phyloP scores from a whole-genome alignment of 1,140 invertebrate genomes.

The Hormaphis cornu region DNA sequence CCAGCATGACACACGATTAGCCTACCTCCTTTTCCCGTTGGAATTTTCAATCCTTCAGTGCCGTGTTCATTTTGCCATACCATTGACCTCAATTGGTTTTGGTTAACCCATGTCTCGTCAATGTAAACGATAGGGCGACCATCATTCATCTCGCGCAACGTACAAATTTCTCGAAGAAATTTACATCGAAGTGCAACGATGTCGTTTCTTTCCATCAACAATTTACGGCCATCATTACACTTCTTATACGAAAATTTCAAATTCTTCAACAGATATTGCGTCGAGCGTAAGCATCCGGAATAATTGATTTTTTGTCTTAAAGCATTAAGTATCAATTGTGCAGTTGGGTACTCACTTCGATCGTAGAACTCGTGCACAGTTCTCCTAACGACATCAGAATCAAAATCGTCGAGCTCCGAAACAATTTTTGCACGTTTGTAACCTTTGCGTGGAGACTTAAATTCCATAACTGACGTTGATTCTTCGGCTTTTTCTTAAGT shows the following conservation, averaged over 20 bases:
- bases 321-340: too few species aligned
- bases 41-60: background rate
- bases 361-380: background rate
- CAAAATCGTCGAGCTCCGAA: background rate
- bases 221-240: too few species aligned
- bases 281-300: too few species aligned
- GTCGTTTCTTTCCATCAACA: too few species aligned
- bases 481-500: too few species aligned
- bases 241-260: background rate
- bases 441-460: background rate
- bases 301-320: too few species aligned
- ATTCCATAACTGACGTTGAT: background rate
- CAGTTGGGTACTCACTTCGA: too few species aligned
- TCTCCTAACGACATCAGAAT: background rate
- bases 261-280: too few species aligned
- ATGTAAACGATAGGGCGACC: background rate
- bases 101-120: background rate
- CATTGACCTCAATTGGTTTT: too few species aligned
- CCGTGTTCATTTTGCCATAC: background rate
- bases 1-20: background rate
- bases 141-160: background rate
- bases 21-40: background rate
- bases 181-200: background rate
- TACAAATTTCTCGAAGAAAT: background rate
- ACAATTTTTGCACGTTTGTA: background rate